Conservation (phyloP, 2,113 vertebrate genomes). For the Paramormyrops kingsleyae region DNA sequence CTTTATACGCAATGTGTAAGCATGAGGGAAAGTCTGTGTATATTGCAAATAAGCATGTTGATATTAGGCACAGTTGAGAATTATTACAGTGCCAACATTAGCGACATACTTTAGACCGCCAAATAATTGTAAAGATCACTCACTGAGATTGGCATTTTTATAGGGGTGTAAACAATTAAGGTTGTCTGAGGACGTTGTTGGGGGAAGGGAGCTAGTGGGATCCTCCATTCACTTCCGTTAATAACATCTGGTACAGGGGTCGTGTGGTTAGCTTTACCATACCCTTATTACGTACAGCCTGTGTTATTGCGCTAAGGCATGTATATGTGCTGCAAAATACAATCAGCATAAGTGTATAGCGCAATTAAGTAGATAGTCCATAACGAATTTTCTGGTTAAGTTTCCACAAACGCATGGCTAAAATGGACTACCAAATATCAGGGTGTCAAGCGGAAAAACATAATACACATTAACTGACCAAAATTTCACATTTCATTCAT, state of each 20-base stretch:
- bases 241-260: conserved; percentile 47
- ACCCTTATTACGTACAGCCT: neutral
- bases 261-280: conserved; percentile 16
- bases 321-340: neutral
- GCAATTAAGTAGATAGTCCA: neutral
- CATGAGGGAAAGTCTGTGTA: neutral
- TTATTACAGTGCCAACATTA: neutral
- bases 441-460: neutral
- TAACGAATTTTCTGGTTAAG: neutral
- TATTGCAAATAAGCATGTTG: neutral
- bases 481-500: neutral
- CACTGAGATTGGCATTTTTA: neutral
- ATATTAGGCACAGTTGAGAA: neutral
- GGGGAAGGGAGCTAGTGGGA: conserved; percentile 36
- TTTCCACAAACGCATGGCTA: neutral
- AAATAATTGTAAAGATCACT: neutral
- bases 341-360: neutral
- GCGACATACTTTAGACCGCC: neutral
- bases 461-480: neutral
- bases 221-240: conserved; percentile 40
- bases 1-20: neutral
- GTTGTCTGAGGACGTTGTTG: conserved; percentile 4
- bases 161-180: neutral
- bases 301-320: neutral
- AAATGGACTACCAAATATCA: neutral